These are phyloP conservation scores for Catamblyrhynchus diadema DNA, from an alignment of 2,797 vertebrate genomes.

Conservation along the genomic window DNA sequence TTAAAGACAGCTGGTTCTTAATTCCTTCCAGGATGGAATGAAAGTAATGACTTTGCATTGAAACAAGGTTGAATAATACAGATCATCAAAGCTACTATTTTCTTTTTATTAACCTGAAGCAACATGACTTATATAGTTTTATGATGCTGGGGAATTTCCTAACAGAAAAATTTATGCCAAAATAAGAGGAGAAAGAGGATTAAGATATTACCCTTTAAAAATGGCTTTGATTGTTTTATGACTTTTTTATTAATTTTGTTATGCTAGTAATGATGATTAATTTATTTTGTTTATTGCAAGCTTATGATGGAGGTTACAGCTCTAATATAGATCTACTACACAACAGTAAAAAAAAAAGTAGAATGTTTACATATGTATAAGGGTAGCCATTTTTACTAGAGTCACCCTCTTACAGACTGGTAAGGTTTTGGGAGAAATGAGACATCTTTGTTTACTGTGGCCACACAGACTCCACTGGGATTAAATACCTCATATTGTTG, in stretches of 20 bases:
- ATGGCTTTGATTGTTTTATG: not conserved
- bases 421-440: not conserved
- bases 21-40: not conserved
- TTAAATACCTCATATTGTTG: not conserved
- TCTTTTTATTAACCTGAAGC: not conserved
- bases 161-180: not conserved
- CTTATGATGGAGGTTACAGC: not conserved
- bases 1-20: not conserved
- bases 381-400: not conserved
- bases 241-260: not conserved
- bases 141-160: not conserved
- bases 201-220: not conserved
- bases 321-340: not conserved
- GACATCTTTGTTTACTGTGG: not conserved
- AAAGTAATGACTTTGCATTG: not conserved
- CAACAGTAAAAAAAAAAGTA: not conserved
- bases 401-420: not conserved
- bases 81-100: not conserved
- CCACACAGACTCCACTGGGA: not conserved
- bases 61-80: not conserved
- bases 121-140: not conserved
- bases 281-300: not conserved
- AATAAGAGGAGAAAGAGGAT: not conserved
- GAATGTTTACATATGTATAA: not conserved
- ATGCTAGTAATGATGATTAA: not conserved